phyloP scores from a whole-genome alignment of 2,113 vertebrate species.

The Misgurnus mizolepis region DNA sequence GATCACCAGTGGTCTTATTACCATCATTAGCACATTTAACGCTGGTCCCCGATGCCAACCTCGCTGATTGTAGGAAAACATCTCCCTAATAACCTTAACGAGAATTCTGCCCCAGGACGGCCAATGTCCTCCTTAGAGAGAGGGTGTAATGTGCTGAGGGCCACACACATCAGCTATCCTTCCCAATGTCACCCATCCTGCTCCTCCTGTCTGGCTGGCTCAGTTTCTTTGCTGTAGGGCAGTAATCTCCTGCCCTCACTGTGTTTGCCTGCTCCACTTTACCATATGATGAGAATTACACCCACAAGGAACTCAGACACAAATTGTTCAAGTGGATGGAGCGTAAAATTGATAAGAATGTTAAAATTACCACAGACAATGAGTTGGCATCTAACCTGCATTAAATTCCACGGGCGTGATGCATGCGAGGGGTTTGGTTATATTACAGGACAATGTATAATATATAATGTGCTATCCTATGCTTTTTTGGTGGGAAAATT shows the following conservation, averaged over 20 bases:
- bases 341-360: slow-evolving; percentile 61
- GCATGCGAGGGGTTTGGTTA: background rate
- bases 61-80: slow-evolving; percentile 85
- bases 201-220: slow-evolving; percentile 54
- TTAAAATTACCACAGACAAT: slow-evolving; percentile 33
- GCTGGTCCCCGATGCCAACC: slow-evolving; percentile 84
- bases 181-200: slow-evolving; percentile 74
- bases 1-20: slow-evolving; percentile 89
- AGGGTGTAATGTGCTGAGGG: slow-evolving; percentile 63
- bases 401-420: background rate
- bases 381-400: background rate
- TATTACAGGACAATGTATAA: no score
- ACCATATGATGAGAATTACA: slow-evolving; percentile 54
- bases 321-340: slow-evolving; percentile 64
- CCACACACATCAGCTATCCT: slow-evolving; percentile 61
- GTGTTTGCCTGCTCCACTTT: slow-evolving; percentile 26
- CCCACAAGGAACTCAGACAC: slow-evolving; percentile 51
- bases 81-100: slow-evolving; percentile 86
- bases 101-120: slow-evolving; percentile 75
- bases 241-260: slow-evolving; percentile 47
- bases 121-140: slow-evolving; percentile 60
- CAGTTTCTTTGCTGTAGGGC: slow-evolving; percentile 51
- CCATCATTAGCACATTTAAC: slow-evolving; percentile 88
- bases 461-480: no score
- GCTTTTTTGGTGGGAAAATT: no score